Base-by-base conservation (phyloP, 30 jellyfish, hydroid and myxozoan species). In the Sanderia malayensis region DNA sequence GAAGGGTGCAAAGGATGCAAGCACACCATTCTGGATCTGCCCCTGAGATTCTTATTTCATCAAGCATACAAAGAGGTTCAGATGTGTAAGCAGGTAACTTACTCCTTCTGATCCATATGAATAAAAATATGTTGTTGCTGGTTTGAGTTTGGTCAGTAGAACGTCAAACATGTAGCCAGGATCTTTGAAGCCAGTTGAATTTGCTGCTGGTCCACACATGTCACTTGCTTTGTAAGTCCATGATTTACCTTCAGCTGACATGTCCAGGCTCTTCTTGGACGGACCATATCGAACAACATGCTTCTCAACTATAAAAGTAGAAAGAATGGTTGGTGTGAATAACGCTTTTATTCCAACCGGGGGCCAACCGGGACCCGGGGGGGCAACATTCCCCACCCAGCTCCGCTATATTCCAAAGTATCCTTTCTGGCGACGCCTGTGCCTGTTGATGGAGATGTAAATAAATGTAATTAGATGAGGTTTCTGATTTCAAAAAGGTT, bases 101-200 rank as follows among this genome's bases (percentile, higher is more conserved):
- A 93, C 99, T 71, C 82, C 85, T 44, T 86, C 73, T 24, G 94
- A 37, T 74, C 97, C 97, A 86, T 31, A 81, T 3, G 96, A 86
- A 58, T 93, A 93, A 32, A 45, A 93, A 75, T 93, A 93, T 55
- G 81, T 68, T 20, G 95, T 75, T 78, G 27, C 77, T 61, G 97
- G 96, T 64, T 80, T 58, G 44, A 93, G 67, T 9, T 65, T 61
- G 26, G 67, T 34, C 70, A 93, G 83, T 79, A 93, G 47, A 10
- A 78, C 97, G 81, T 93, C 99, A 69, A 70, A 80, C 86, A 93
- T 86, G 70, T 53, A 93, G 15, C 99, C 99, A 31, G 99, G 99
- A 70, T 93, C 96, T 70, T 70, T 53, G 78, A 80, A 93, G 6
- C 96, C 99, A 49, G 96, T 67, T 55, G 94, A 21, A 41, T 82